Evolutionary conservation across 2,113 vertebrate genomes (phyloP), one percentile per base, ranked within the genome.

Genomic region (Malaclemys terrapin): DNA sequence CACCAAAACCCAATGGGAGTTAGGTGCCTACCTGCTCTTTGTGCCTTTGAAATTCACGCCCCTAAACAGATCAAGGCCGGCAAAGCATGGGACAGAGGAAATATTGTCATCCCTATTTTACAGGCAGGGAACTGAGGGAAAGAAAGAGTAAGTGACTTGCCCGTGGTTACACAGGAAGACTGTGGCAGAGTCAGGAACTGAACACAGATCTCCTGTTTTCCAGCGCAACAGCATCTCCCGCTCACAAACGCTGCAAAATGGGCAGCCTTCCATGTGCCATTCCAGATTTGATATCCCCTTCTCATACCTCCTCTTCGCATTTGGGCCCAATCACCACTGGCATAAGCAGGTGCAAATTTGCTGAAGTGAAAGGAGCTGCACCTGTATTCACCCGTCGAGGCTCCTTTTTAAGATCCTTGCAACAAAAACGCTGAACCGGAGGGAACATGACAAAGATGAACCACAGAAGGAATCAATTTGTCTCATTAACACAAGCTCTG

Each of bases 401-500:
- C 47, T 75, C 76, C 79, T 85, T 54, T 78, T 57, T 31, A 62
- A 92, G 22, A 56, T 65, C 2, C 0, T 2, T 8, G 19, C 8
- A 24, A 81, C n/a, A 1, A 0, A 0, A 31, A 13, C 56, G 42
- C 31, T 52, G 2, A 1, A 1, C n/a, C 2, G 0, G 3, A 10
- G 53, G 10, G 4, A 53, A 31, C 4, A 2, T 19, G 1, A 1
- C 35, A 11, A 38, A 78, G 54, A 10, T 65, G 19, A 4, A 31
- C 47, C 0, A 0, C 8, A 45, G 50, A 47, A 69, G 65, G 81
- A 92, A 29, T 85, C 88, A 4, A 8, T 42, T 3, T 20, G 82
- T 62, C 49, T 9, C 84, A 2, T n/a, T 56, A 89, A 45, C 5
- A 0, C 52, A 3, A n/a, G 25, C 1, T 29, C 6, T 12, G 72